Evolutionary conservation across 2,888 invertebrate species (phyloP).

Genomic region (Acronicta leporina): DNA sequence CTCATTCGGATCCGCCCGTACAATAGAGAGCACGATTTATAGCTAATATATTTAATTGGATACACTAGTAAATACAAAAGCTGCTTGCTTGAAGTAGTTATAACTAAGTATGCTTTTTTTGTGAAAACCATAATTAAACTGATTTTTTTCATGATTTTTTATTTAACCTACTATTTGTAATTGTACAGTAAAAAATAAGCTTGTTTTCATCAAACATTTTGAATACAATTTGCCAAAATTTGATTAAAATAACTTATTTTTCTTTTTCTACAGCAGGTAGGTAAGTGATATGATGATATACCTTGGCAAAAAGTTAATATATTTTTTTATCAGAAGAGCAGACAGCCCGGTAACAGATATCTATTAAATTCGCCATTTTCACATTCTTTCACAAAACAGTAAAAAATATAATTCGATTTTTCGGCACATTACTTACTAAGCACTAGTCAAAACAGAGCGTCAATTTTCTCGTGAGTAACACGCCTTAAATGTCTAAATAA

Average conservation of each 20-base stretch:
- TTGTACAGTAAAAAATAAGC: too few species aligned
- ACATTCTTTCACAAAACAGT: not conserved
- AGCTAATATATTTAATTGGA: conserved; percentile 29
- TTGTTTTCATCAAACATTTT: too few species aligned
- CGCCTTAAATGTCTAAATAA: conserved; percentile 41
- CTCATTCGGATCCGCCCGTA: conserved; percentile 44
- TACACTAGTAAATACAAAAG: conserved; percentile 1
- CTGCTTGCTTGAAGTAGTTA: not conserved
- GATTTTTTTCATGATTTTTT: too few species aligned
- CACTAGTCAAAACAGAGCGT: conserved; percentile 12
- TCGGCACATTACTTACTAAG: conserved; percentile 16
- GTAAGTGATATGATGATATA: too few species aligned
- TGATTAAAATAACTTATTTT: too few species aligned
- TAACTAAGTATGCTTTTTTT: too few species aligned
- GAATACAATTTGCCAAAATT: too few species aligned
- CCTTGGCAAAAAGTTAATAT: too few species aligned
- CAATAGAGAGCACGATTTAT: conserved; percentile 66
- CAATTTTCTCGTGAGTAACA: conserved; percentile 27
- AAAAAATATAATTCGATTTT: not conserved
- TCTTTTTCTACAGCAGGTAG: too few species aligned
- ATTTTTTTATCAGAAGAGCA: too few species aligned
- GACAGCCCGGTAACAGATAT: not conserved
- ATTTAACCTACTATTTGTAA: too few species aligned
- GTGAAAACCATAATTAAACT: too few species aligned
- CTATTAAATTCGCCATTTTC: conserved; percentile 1